phyloP scores from a whole-genome alignment of 2,797 vertebrate species.

The Enteromius mattozi region DNA sequence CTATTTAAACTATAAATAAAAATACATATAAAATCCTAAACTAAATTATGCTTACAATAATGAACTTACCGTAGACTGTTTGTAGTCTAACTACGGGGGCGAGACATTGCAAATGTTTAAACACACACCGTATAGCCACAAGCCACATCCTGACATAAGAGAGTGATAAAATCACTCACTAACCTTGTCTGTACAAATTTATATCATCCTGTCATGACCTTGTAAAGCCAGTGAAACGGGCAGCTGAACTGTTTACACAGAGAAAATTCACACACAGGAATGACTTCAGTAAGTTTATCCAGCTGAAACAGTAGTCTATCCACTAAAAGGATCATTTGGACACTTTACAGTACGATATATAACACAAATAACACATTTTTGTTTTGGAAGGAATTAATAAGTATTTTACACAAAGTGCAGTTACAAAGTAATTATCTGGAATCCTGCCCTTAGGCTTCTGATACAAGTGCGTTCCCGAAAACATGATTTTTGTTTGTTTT shows the following conservation, averaged over 20 bases:
- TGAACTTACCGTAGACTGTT: background rate
- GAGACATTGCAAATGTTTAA: background rate
- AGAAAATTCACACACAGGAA: background rate
- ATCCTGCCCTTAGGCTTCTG: background rate
- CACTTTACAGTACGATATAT: background rate
- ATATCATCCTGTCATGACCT: background rate
- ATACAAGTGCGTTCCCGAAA: background rate
- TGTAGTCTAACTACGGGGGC: background rate
- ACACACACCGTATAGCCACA: background rate
- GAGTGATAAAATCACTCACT: background rate
- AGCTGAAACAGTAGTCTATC: background rate
- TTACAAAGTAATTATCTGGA: conserved; percentile 10
- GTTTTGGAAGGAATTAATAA: background rate
- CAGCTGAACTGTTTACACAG: background rate
- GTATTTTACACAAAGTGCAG: background rate
- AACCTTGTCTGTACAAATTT: background rate
- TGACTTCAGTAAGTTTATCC: background rate
- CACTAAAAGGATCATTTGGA: background rate
- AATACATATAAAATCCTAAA: background rate
- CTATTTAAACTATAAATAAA: background rate
- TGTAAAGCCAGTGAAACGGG: background rate
- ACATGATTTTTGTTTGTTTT: conserved; percentile 1
- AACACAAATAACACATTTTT: background rate
- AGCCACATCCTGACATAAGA: background rate
- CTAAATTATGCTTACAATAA: background rate